Evolutionary conservation across 2,113 vertebrate genomes (phyloP).

Genomic region (Rhynchomys soricoides): DNA sequence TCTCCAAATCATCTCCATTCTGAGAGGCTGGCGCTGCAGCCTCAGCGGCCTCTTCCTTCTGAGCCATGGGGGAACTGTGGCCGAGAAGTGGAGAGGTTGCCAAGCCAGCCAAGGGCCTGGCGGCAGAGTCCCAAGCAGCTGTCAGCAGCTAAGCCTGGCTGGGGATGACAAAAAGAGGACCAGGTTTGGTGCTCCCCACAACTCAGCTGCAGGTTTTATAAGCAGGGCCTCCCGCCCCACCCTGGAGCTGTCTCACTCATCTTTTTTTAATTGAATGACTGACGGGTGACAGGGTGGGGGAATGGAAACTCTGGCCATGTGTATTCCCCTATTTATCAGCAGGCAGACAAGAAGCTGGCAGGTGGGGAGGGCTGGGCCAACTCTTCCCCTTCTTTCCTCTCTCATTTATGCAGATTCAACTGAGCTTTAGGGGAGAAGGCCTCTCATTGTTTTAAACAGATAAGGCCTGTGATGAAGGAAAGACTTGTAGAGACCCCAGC

Average conservation of each 20-base stretch:
- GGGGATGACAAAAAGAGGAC: slow-evolving; percentile 51
- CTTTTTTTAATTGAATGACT: slow-evolving; percentile 82
- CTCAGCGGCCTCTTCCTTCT: slow-evolving; percentile 81
- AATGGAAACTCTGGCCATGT: slow-evolving; percentile 83
- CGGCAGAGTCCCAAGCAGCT: slow-evolving; percentile 81
- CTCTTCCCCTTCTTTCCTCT: background rate
- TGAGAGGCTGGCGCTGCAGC: slow-evolving; percentile 72
- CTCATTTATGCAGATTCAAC: background rate
- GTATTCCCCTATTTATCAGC: slow-evolving; percentile 78
- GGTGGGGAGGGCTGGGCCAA: slow-evolving; percentile 38
- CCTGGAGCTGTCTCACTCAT: slow-evolving; percentile 46
- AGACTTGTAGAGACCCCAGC: background rate
- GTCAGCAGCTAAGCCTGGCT: slow-evolving; percentile 85
- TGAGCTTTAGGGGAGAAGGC: background rate
- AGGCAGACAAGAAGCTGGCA: slow-evolving; percentile 83
- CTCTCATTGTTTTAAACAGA: background rate
- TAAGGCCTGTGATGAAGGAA: background rate
- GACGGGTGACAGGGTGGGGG: slow-evolving; percentile 56
- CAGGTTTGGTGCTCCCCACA: slow-evolving; percentile 64
- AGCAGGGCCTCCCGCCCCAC: slow-evolving; percentile 69
- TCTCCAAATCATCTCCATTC: slow-evolving; percentile 81
- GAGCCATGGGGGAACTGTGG: slow-evolving; percentile 82
- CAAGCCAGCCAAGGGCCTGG: slow-evolving; percentile 55
- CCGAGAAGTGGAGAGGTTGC: background rate
- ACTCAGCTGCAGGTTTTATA: slow-evolving; percentile 68